Evolutionary conservation across 2,113 vertebrate genomes (phyloP), one percentile per base, ranked within the genome.

Genomic region (Capricornis sumatraensis): DNA sequence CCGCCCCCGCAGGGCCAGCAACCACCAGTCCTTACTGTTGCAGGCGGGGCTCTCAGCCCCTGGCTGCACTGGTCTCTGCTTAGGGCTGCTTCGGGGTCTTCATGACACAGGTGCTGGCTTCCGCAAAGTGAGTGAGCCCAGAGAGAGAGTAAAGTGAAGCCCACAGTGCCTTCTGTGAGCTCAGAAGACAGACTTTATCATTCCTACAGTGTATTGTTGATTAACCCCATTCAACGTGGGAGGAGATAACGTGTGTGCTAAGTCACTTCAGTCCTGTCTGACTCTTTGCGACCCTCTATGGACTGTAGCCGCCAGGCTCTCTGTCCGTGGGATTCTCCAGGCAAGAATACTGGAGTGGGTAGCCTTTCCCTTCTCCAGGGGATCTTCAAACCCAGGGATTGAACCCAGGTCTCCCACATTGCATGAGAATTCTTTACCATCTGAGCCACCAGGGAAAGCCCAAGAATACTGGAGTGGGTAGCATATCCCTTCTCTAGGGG

Each of bases 11-110:
- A 23, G 67, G 67, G n/a, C 67, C 67, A 23, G n/a, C 1, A 4
- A 2, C 17, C 19, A 0, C 67, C 67, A 6, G n/a, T 6, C 67
- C 5, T 5, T n/a, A 23, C 19, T 6, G 67, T 0, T 40, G n/a
- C 5, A 1, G 5, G 17, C 2, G 5, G 23, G 7, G 11, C 7
- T 71, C 58, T 45, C 50, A 16, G 30, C n/a, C 55, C 50, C n/a
- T 2, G 15, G 40, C 11, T 28, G 64, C 7, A 3, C 15, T 14
- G 19, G 7, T 3, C 36, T 95, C 43, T 30, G 57, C 50, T 50
- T n/a, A 3, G 30, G 87, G 58, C 33, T 47, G 58, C 25, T 47
- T 17, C 50, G 1, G 60, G 28, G 78, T 36, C 50, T 47, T 60
- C 33, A 5, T 2, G 15, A 36, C 25, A 50, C 36, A 33, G 7